Base-by-base conservation (phyloP, 92 coral and sea anemone species). In the Porites divaricata region DNA sequence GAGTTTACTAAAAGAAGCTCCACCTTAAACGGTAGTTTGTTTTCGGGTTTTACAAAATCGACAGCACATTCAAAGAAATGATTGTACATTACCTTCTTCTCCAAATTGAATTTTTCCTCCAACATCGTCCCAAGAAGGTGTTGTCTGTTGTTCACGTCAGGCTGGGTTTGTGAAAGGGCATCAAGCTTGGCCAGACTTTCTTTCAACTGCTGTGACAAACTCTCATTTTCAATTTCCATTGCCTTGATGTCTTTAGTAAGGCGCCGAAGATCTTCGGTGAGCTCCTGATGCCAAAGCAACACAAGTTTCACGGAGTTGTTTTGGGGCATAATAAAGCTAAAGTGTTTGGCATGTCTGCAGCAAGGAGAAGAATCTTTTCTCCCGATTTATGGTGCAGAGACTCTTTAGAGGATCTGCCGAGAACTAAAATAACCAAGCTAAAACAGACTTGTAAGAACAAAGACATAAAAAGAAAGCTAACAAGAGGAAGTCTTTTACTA, bases 41-140 rank as follows among this genome's bases (percentile, higher is more conserved):
- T 54, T 54, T 54, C 45, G 45, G 45, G 45, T 35, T 35, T 35
- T 35, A 35, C 6, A 2, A 54, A 53, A 15, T 9, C 59, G 16
- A 54, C 59, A 54, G 59, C 59, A 54, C 59, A 2, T 35, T 35
- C 17, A 17, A 61, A 61, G 21, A 3, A 16, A 69, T 12, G n/a
- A 25, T 9, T 69, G 1, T 21, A 16, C 26, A 13, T 21, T 67
- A 95, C 99, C 99, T 93, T 89, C 82, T 91, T 91, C 75, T 95
- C 95, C 69, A 91, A 75, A 25, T 69, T 69, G 59, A 94, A 87
- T 77, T 95, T 97, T 64, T 95, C 95, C 54, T 81, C 91, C 63
- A 97, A 75, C 8, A 97, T 69, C 70, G 77, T 92, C 1, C 97
- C 92, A 28, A 87, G 87, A 75, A 84, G 81, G 74, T 88, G 85